Conservation (phyloP, 2,113 vertebrate genomes). For the Microtus oregoni region DNA sequence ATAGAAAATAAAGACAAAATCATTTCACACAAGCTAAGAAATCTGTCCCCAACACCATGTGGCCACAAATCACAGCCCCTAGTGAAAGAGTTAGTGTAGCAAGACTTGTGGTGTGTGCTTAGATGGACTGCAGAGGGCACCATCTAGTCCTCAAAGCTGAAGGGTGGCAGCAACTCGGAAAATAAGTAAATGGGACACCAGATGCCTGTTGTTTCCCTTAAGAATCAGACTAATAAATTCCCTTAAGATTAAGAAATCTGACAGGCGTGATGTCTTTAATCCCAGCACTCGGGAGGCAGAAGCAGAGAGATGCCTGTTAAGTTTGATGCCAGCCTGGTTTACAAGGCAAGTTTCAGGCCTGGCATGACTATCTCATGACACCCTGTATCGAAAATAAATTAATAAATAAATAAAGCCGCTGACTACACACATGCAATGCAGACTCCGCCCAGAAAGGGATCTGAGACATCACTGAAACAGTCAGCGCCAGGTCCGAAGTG, state of each 20-base stretch:
- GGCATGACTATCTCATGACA: neutral
- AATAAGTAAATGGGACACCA: neutral
- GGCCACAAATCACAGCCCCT: neutral
- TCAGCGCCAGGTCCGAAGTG: neutral
- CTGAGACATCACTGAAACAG: neutral
- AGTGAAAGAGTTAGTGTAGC: neutral
- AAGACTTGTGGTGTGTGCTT: neutral
- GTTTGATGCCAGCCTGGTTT: neutral
- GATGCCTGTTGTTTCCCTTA: neutral
- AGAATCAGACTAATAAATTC: neutral
- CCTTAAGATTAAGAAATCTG: neutral
- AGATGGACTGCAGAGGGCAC: neutral
- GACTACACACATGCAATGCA: neutral
- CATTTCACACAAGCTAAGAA: slow-evolving; percentile 11
- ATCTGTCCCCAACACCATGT: neutral
- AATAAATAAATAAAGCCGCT: neutral
- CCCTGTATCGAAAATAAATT: neutral
- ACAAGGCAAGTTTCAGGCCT: neutral
- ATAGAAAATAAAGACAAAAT: slow-evolving; percentile 13
- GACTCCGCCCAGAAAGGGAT: neutral
- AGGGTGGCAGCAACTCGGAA: neutral
- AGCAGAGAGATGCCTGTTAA: neutral
- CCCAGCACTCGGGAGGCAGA: too few relatives aligned
- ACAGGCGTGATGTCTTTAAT: neutral
- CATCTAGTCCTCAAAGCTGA: neutral